Conservation (phyloP, 2,888 invertebrate species). For the Drosophila ustulata region DNA sequence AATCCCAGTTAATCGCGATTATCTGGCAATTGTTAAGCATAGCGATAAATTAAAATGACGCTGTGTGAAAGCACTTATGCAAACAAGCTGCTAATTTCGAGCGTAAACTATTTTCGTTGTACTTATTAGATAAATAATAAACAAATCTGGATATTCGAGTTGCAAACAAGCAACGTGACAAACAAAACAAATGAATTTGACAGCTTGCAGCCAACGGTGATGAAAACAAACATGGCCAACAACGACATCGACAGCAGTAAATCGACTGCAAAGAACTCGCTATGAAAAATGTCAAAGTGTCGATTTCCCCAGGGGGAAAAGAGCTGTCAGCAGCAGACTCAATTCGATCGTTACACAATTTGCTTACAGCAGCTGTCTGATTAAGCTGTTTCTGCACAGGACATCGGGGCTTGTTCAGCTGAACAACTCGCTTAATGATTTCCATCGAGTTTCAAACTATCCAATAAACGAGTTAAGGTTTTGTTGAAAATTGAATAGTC, state of each 20-base stretch:
- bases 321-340: background rate
- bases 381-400: background rate
- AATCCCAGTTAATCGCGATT: background rate
- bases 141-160: background rate
- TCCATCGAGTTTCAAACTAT: background rate
- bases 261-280: background rate
- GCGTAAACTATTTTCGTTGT: background rate
- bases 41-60: background rate
- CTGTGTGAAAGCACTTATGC: too few relatives aligned
- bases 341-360: constrained; percentile 1
- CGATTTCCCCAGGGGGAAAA: background rate
- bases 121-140: background rate
- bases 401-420: background rate
- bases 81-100: background rate
- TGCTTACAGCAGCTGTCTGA: background rate
- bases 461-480: too few relatives aligned
- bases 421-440: background rate
- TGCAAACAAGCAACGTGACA: background rate
- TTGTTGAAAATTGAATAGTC: too few relatives aligned
- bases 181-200: background rate
- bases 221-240: background rate
- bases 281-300: background rate
- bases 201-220: background rate
- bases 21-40: too few relatives aligned
- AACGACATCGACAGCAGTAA: background rate